These are phyloP conservation scores for Ernsta delagoae DNA, from an alignment of 2,888 invertebrate species.

Conservation along the genomic window DNA sequence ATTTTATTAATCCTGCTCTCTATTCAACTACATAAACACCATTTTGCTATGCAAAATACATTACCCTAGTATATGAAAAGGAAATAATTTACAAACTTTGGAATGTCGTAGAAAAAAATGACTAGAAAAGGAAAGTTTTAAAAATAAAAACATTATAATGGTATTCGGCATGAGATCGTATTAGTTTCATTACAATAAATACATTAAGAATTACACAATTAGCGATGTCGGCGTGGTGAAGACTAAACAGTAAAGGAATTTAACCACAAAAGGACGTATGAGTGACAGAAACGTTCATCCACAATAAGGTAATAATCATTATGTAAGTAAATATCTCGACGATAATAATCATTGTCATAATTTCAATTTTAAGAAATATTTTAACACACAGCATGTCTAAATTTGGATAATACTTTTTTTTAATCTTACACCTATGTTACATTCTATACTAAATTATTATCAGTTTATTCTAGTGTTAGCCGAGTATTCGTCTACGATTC, in stretches of 20 bases:
- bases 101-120: slow-evolving; percentile 76
- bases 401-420: slow-evolving; percentile 83
- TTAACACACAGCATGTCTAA: slow-evolving; percentile 81
- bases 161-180: slow-evolving; percentile 62
- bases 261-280: slow-evolving; percentile 29
- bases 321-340: slow-evolving; percentile 41
- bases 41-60: slow-evolving; percentile 84
- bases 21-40: slow-evolving; percentile 72
- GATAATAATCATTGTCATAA: slow-evolving; percentile 60
- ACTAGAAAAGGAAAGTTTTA: slow-evolving; percentile 71
- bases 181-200: slow-evolving; percentile 49
- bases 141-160: slow-evolving; percentile 15
- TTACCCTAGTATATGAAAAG: slow-evolving; percentile 69
- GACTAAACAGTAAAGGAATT: slow-evolving; percentile 28
- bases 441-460: slow-evolving; percentile 79
- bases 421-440: slow-evolving; percentile 72
- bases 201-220: slow-evolving; percentile 47
- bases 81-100: slow-evolving; percentile 73
- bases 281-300: slow-evolving; percentile 46
- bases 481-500: slow-evolving; percentile 66
- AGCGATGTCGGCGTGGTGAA: slow-evolving; percentile 42
- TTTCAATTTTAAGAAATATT: slow-evolving; percentile 66
- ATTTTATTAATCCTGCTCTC: slow-evolving; percentile 58
- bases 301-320: slow-evolving; percentile 13
- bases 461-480: slow-evolving; percentile 73